Base-by-base conservation (phyloP, 2,797 vertebrate genomes). In the Eulemur mongoz region DNA sequence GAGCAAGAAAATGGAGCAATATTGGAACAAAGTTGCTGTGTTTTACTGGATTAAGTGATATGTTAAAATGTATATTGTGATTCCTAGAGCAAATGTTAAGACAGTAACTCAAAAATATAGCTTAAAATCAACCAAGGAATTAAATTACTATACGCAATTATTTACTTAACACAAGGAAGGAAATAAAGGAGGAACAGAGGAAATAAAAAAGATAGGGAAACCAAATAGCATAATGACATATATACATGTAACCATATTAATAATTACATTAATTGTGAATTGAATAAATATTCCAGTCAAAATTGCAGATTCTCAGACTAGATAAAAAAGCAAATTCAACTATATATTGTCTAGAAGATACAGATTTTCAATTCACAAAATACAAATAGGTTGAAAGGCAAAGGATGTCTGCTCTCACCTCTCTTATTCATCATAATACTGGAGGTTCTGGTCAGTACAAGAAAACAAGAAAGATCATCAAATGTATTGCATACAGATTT, bases 31-130 rank as follows among this genome's bases (percentile, higher is more conserved):
- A 54, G 13, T 30, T 95, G 65, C 32, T 45, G 4, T 63, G 85
- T 92, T 84, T 97, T 92, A 89, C 30, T 20, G 23, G n/a, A 43
- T 65, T 65, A 61, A 83, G 18, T 91, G 38, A 61, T 79, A 75
- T 43, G 35, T 82, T 57, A 65, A 91, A 93, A 86, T 1, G 27
- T 32, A 65, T 35, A 12, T 18, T 80, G 43, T 63, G 61, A 70
- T 94, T 54, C 57, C 67, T 86, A 63, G 22, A 95, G 23, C n/a
- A 85, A 84, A 76, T 76, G 69, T 69, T 92, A 86, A 92, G 32
- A 57, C 17, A 92, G 63, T 76, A 78, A 92, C 3, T 45, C 9
- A 92, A 95, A 92, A 92, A 27, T 76, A 67, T 14, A 76, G 12
- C 32, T 57, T n/a, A 81, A 65, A 84, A 84, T 91, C 54, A 61